phyloP scores from a whole-genome alignment of 2,888 invertebrate genomes.

The Aporophyla lueneburgensis region DNA sequence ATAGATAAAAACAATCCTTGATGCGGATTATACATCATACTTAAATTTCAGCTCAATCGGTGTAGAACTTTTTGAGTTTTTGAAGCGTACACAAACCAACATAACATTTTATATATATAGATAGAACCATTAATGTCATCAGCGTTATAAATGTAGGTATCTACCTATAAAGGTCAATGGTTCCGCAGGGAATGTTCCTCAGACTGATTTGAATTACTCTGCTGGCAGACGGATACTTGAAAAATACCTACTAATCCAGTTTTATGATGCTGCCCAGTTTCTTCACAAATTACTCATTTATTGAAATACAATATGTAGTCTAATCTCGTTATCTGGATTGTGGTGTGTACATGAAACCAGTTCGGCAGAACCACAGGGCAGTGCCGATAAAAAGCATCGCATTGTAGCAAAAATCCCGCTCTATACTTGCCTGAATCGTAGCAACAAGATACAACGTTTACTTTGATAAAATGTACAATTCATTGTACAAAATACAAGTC shows the following conservation, averaged over 20 bases:
- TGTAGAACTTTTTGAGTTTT: too few species aligned
- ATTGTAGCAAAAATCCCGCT: neutral
- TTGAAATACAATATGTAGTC: neutral
- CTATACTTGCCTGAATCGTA: neutral
- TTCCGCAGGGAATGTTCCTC: neutral
- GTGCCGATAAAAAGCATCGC: neutral
- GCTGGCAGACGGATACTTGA: neutral
- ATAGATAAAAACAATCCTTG: too few species aligned
- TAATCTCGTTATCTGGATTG: neutral
- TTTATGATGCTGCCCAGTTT: neutral
- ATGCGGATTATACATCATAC: too few species aligned
- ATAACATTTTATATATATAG: too few species aligned
- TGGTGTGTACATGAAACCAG: neutral
- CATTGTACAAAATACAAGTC: neutral
- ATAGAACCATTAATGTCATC: neutral
- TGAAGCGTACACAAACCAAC: too few species aligned
- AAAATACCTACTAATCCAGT: neutral
- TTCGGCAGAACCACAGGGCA: neutral
- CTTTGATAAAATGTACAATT: conserved; percentile 4
- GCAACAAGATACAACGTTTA: neutral
- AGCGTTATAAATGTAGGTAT: too few species aligned
- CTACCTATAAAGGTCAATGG: neutral
- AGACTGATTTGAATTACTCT: conserved; percentile 8
- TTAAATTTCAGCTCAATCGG: too few species aligned
- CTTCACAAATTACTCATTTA: neutral